Conservation (phyloP, 1,140 invertebrate species). For the Scaptomyza montana region DNA sequence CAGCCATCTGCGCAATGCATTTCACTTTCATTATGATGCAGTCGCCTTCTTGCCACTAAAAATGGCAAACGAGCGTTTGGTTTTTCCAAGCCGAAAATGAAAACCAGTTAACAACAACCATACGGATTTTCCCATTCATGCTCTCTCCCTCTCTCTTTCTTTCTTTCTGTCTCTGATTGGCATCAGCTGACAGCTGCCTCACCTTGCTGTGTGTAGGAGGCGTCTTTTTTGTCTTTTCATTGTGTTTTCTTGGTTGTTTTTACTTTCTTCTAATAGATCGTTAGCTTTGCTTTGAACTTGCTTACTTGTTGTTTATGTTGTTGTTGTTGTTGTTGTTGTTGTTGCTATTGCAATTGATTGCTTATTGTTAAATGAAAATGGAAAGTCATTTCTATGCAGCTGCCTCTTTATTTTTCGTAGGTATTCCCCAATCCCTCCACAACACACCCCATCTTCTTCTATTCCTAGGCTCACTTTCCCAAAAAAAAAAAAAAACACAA, state of each 20-base stretch:
- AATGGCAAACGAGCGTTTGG: conserved; percentile 70
- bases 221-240: conserved; percentile 56
- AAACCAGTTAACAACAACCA: conserved; percentile 64
- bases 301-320: conserved; percentile 6
- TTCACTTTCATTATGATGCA: conserved; percentile 82
- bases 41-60: conserved; percentile 80
- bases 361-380: conserved; percentile 82
- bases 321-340: conserved; percentile 11
- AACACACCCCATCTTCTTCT: neutral
- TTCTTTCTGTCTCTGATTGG: conserved; percentile 28
- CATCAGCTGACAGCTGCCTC: conserved; percentile 76
- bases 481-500: conserved; percentile 4
- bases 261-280: conserved; percentile 82
- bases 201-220: conserved; percentile 61
- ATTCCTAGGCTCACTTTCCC: conserved; percentile 18
- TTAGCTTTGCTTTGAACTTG: conserved; percentile 79
- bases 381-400: conserved; percentile 75
- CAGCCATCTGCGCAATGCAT: conserved; percentile 78
- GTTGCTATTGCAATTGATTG: conserved; percentile 67
- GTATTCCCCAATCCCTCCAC: neutral
- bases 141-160: conserved; percentile 15
- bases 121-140: conserved; percentile 44
- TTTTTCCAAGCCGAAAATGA: conserved; percentile 80
- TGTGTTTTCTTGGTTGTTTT: conserved; percentile 75
- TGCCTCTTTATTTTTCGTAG: conserved; percentile 55